Percentiles rank a stretch among this genome's conserved stretches.
Evolutionary conservation across 2,113 vertebrate species (phyloP).

Genomic region (Dasyurus viverrinus): DNA sequence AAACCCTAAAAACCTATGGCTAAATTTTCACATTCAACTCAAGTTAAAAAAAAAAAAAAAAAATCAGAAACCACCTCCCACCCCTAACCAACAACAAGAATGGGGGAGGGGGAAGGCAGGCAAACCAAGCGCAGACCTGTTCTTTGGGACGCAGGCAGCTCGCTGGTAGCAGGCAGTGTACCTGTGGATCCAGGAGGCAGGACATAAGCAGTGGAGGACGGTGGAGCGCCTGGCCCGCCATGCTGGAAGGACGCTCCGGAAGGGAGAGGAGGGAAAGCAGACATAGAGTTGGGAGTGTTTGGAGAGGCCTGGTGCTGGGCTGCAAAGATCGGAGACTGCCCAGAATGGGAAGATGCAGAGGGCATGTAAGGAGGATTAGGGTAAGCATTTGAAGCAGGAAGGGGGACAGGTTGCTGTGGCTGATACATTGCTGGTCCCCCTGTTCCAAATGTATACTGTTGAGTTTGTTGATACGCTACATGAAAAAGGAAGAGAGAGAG

Average conservation of each 20-base stretch:
- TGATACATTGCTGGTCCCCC: conserved; percentile 91
- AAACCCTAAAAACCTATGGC: conserved; percentile 31
- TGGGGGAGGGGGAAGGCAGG: conserved; percentile 56
- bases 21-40: background rate
- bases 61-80: conserved; percentile 22
- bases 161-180: conserved; percentile 90
- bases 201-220: conserved; percentile 87
- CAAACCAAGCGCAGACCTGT: conserved; percentile 91
- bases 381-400: conserved; percentile 84
- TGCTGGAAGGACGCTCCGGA: conserved; percentile 92
- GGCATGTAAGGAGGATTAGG: conserved; percentile 80
- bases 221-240: conserved; percentile 93
- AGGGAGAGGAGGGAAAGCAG: conserved; percentile 83
- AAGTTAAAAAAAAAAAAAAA: background rate
- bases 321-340: conserved; percentile 76
- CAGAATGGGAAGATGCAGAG: conserved; percentile 80
- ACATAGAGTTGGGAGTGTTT: conserved; percentile 73
- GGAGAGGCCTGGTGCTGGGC: conserved; percentile 82
- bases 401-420: conserved; percentile 87
- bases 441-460: conserved; percentile 89
- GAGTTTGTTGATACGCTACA: conserved; percentile 91
- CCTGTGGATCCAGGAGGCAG: conserved; percentile 94
- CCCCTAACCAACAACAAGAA: conserved; percentile 9
- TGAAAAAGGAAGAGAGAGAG: conserved; percentile 79
- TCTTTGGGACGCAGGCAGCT: conserved; percentile 91